Evolutionary conservation across 37 sponge, comb jelly and placozoan species (phyloP).

Genomic region (Chondrosia reniformis): DNA sequence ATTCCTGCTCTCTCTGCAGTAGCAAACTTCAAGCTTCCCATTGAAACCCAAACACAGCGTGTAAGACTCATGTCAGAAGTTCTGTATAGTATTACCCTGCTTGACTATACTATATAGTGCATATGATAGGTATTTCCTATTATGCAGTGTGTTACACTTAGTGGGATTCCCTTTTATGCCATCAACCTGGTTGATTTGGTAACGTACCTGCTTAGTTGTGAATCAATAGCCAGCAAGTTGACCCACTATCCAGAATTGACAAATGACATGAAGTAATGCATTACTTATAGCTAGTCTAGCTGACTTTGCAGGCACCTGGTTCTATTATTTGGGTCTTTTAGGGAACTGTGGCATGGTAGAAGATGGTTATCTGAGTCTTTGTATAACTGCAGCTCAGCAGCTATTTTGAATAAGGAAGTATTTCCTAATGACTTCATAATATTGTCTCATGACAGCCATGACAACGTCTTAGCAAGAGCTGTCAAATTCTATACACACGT

Average conservation of each 20-base stretch:
- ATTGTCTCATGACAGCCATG: not conserved
- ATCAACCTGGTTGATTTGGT: not conserved
- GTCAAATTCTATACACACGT: not conserved
- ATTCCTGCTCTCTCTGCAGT: not conserved
- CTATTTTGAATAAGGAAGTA: not conserved
- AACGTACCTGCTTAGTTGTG: not conserved
- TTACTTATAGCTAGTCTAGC: too few species aligned
- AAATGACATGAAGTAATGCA: not conserved
- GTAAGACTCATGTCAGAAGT: not conserved
- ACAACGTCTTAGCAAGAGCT: not conserved
- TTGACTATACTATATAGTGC: not conserved
- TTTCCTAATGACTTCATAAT: not conserved
- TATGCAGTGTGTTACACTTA: not conserved
- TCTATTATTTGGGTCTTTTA: not conserved
- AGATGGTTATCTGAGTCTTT: not conserved
- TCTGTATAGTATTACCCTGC: too few species aligned
- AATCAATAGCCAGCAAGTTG: not conserved
- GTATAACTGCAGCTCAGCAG: not conserved
- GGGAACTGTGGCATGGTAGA: conserved; percentile 8
- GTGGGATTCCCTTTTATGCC: not conserved
- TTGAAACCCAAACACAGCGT: not conserved
- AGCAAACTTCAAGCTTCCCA: not conserved
- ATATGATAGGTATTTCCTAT: not conserved
- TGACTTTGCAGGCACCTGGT: too few species aligned
- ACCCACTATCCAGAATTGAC: not conserved